These are phyloP conservation scores for Cyanoderma ruficeps DNA, from an alignment of 2,113 vertebrate genomes.

Conservation along the genomic window DNA sequence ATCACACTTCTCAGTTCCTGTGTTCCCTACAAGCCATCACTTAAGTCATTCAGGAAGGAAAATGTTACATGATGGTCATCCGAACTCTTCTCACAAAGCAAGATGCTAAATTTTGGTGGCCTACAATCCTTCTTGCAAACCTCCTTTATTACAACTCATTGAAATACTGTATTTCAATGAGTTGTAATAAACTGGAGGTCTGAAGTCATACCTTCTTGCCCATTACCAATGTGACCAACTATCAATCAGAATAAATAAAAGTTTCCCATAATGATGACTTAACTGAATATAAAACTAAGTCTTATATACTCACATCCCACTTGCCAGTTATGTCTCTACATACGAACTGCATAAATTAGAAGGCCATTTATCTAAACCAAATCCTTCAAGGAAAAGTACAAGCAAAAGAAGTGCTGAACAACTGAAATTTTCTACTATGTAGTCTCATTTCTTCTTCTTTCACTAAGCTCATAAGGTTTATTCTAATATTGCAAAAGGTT, in stretches of 20 bases:
- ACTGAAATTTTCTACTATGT: background rate
- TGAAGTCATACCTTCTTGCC: background rate
- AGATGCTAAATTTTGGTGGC: background rate
- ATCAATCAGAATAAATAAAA: background rate
- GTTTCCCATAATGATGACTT: background rate
- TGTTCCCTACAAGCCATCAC: background rate
- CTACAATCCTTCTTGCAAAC: background rate
- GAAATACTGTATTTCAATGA: constrained; percentile 22
- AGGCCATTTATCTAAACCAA: background rate
- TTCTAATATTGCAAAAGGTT: background rate
- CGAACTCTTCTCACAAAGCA: background rate
- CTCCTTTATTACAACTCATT: background rate
- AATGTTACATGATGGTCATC: background rate
- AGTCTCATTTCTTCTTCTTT: background rate
- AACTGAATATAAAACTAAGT: background rate
- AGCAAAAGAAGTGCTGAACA: background rate
- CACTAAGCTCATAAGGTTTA: background rate
- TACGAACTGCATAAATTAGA: constrained; percentile 5
- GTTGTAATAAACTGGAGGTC: background rate
- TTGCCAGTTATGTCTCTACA: background rate
- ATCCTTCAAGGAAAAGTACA: background rate
- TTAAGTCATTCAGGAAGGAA: background rate
- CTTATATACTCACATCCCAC: constrained; percentile 27
- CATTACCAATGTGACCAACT: background rate
- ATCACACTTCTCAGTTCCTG: background rate